These are phyloP conservation scores for Zapornia atra DNA, from an alignment of 2,113 vertebrate species.

Conservation along the genomic window DNA sequence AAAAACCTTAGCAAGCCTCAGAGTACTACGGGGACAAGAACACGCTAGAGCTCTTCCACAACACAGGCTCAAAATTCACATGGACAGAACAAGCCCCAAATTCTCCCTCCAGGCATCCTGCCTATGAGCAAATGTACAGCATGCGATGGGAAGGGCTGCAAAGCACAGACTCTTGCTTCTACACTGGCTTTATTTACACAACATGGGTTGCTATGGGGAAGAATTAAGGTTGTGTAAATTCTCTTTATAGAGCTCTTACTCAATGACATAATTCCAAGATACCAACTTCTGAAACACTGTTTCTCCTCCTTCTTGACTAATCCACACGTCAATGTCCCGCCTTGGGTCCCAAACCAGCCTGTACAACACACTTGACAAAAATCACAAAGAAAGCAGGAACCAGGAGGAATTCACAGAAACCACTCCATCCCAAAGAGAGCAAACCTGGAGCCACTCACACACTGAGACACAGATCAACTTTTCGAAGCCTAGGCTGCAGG, in stretches of 20 bases:
- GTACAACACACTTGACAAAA: background rate
- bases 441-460: background rate
- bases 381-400: background rate
- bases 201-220: constrained; percentile 40
- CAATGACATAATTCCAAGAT: background rate
- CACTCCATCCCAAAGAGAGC: background rate
- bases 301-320: background rate
- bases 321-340: background rate
- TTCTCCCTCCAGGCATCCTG: background rate
- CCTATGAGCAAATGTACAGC: accelerated
- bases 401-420: background rate
- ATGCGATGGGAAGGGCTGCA: background rate
- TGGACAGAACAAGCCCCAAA: background rate
- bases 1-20: background rate
- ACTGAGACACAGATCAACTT: background rate
- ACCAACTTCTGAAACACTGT: background rate
- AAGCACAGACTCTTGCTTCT: background rate
- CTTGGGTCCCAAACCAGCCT: background rate
- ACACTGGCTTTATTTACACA: constrained; percentile 45
- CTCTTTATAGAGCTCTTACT: background rate
- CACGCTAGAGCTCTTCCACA: accelerated
- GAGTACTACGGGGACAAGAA: background rate
- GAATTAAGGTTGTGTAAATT: constrained; percentile 15
- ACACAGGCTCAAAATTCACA: background rate
- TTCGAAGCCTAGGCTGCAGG: background rate